These are phyloP conservation scores for Euwallacea similis DNA, from an alignment of 1,140 invertebrate species.

Conservation along the genomic window DNA sequence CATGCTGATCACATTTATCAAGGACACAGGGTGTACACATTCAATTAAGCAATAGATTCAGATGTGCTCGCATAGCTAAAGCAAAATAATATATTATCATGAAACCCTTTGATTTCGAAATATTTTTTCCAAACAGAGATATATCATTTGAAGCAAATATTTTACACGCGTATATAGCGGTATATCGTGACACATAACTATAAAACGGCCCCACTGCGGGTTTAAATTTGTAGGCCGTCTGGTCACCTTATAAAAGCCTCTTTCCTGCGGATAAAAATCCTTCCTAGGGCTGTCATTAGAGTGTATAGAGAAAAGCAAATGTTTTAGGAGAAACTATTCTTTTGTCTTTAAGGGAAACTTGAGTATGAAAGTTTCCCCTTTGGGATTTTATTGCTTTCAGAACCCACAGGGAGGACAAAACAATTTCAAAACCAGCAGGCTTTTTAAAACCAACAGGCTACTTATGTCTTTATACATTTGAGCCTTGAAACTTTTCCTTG, in stretches of 20 bases:
- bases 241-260: constrained; percentile 9
- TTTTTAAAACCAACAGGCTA: not conserved
- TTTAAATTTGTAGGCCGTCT: constrained; percentile 20
- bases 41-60: no score
- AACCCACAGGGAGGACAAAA: not conserved
- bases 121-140: constrained; percentile 9
- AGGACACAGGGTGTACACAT: no score
- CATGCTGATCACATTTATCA: no score
- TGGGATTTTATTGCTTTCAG: not conserved
- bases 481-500: not conserved
- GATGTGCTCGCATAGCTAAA: not conserved
- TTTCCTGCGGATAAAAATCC: no score
- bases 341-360: no score
- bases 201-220: not conserved
- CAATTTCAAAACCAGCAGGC: not conserved
- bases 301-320: no score
- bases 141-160: constrained; percentile 14
- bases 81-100: constrained; percentile 8
- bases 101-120: not conserved
- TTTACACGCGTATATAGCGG: not conserved
- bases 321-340: no score
- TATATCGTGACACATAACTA: constrained; percentile 16
- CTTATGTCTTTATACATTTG: constrained; percentile 2
- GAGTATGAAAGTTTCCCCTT: no score
- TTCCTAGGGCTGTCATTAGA: no score